Evolutionary conservation across 1,140 invertebrate species (phyloP).

Genomic region (Drosophila yakuba): DNA sequence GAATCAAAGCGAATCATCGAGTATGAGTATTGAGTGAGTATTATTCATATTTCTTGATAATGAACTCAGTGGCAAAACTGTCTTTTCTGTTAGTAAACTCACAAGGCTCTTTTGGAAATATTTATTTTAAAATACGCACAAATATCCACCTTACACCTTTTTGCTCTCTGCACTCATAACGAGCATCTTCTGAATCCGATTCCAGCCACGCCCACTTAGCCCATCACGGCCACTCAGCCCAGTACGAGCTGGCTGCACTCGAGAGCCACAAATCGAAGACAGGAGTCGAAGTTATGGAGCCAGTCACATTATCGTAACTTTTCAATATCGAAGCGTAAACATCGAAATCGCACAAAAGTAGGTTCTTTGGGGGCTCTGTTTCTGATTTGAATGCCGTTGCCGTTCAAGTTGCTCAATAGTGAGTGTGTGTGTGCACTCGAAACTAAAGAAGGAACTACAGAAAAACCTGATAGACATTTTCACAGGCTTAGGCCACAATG

Average conservation of each 20-base stretch:
- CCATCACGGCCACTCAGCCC: slow-evolving; percentile 8
- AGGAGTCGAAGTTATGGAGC: background rate
- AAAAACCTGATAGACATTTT: background rate
- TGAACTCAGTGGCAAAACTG: no score
- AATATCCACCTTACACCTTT: background rate
- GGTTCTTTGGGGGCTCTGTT: background rate
- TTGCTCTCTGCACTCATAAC: slow-evolving; percentile 10
- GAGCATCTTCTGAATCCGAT: slow-evolving; percentile 6
- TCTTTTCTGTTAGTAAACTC: no score
- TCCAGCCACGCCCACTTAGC: slow-evolving; percentile 2
- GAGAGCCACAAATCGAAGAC: slow-evolving; percentile 24
- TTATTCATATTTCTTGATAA: no score
- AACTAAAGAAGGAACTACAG: background rate
- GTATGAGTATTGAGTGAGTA: no score
- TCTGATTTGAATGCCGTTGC: slow-evolving; percentile 3
- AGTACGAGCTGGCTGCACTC: slow-evolving; percentile 3
- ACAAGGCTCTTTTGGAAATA: no score
- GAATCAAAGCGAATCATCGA: background rate
- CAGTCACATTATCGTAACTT: slow-evolving; percentile 30
- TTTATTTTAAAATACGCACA: no score
- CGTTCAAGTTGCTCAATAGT: no score
- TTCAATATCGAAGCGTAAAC: slow-evolving; percentile 11
- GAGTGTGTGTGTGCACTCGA: no score
- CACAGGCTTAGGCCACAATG: slow-evolving; percentile 1
- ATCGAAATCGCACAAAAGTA: background rate